Evolutionary conservation across 2,113 vertebrate species (phyloP).

Genomic region (Xenotilapia longispinis): DNA sequence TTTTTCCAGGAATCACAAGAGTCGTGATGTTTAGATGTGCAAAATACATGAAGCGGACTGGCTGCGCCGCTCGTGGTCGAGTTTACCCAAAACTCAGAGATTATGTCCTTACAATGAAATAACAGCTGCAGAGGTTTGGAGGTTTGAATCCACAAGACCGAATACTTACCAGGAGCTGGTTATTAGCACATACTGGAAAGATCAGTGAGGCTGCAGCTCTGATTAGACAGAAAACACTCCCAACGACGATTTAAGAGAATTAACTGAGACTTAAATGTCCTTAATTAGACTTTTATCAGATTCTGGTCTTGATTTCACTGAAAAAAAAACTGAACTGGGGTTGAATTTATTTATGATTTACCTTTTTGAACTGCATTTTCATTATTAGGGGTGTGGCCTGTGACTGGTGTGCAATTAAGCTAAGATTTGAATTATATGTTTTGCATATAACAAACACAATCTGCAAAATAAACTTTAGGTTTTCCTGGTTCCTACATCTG

Average conservation of each 20-base stretch:
- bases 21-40: not conserved
- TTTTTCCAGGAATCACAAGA: slow-evolving; percentile 27
- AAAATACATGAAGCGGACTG: not conserved
- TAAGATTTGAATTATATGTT: not conserved
- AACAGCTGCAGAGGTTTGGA: not conserved
- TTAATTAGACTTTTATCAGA: not conserved
- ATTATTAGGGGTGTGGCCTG: not conserved
- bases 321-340: not conserved
- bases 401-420: not conserved
- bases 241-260: not conserved
- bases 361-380: not conserved
- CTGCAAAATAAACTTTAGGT: not conserved
- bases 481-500: not conserved
- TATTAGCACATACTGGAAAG: not conserved
- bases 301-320: not conserved
- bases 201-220: not conserved
- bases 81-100: not conserved
- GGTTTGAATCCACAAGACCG: not conserved
- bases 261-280: not conserved
- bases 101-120: not conserved
- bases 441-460: not conserved
- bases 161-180: not conserved
- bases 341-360: not conserved
- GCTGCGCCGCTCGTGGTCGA: not conserved
- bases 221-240: not conserved